These are phyloP conservation scores for Tromatobia lineatoria DNA, from an alignment of 2,888 invertebrate species.

Conservation along the genomic window DNA sequence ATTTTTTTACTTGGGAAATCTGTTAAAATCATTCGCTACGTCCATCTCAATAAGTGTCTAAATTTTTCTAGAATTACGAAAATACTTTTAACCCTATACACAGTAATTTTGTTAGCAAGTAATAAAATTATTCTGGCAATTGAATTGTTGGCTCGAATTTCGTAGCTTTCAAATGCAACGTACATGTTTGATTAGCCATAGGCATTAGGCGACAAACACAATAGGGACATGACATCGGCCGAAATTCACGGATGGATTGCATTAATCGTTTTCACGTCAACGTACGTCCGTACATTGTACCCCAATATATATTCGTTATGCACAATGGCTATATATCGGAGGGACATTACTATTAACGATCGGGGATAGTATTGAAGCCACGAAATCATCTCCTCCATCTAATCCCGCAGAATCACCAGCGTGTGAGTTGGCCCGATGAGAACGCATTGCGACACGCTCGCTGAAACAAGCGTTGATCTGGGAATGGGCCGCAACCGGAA, in stretches of 20 bases:
- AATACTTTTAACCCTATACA: background rate
- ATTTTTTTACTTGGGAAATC: too few species aligned
- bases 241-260: conserved; percentile 55
- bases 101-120: background rate
- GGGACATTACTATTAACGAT: conserved; percentile 7
- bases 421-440: conserved; percentile 10
- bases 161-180: too few species aligned
- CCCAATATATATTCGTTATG: conserved; percentile 8
- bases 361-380: background rate
- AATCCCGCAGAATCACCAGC: conserved; percentile 30
- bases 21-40: too few species aligned
- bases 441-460: conserved; percentile 14
- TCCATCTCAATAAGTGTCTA: too few species aligned
- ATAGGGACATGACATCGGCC: background rate
- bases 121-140: too few species aligned
- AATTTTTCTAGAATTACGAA: background rate
- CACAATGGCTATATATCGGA: background rate
- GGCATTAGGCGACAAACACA: background rate
- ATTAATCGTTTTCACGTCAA: conserved; percentile 32
- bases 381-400: conserved; percentile 14
- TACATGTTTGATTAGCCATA: too few species aligned
- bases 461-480: conserved; percentile 48
- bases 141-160: background rate
- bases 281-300: background rate
- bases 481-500: conserved; percentile 71